Evolutionary conservation across 2,888 invertebrate species (phyloP).

Genomic region (Panzeria rudis): DNA sequence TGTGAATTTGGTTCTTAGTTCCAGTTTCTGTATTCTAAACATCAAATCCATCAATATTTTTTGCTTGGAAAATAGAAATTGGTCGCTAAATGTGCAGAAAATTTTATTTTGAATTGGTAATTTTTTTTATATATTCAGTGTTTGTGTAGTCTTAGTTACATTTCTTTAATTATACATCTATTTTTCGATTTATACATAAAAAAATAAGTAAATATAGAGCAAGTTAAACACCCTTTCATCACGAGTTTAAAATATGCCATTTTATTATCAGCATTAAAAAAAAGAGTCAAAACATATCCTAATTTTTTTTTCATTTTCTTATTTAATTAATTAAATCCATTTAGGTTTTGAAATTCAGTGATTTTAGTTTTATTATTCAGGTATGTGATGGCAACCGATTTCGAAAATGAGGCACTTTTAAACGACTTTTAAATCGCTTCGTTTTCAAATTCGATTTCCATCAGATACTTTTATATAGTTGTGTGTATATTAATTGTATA

Average conservation of each 20-base stretch:
- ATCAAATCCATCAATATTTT: neutral
- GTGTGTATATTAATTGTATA: too few relatives aligned
- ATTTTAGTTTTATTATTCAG: neutral
- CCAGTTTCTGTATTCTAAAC: neutral
- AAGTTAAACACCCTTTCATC: conserved; percentile 38
- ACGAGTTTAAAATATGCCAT: conserved; percentile 45
- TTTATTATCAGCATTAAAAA: neutral
- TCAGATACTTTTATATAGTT: too few relatives aligned
- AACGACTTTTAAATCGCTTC: too few relatives aligned
- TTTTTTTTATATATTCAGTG: conserved; percentile 37
- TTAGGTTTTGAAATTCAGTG: neutral
- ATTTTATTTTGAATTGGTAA: neutral
- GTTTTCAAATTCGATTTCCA: too few relatives aligned
- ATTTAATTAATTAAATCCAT: conserved; percentile 12
- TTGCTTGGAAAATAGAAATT: neutral
- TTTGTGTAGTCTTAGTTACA: conserved; percentile 60
- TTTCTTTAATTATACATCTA: conserved; percentile 24
- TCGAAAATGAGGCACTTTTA: too few relatives aligned
- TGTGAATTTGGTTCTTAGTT: too few relatives aligned
- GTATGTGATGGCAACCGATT: too few relatives aligned
- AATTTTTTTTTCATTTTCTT: conserved; percentile 6
- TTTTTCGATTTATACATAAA: conserved; percentile 4
- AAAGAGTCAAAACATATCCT: neutral
- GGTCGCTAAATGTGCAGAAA: neutral
- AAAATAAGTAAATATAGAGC: conserved; percentile 14